Conservation (phyloP, 1,140 invertebrate genomes). For the Zaprionus africanus region DNA sequence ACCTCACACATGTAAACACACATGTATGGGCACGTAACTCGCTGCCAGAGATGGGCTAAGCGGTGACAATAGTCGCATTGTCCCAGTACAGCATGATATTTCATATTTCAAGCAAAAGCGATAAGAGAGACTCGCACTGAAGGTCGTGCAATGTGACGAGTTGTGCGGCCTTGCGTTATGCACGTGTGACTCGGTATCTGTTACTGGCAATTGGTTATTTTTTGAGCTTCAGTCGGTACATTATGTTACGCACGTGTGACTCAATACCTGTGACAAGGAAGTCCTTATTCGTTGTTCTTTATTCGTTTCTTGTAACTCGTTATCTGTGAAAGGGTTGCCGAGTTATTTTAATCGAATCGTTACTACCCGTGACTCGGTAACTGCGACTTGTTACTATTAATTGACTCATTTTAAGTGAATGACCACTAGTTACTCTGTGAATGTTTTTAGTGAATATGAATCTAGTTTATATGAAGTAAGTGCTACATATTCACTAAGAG, state of each 20-base stretch:
- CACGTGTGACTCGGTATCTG: slow-evolving; percentile 1
- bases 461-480: too few species aligned
- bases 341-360: not conserved
- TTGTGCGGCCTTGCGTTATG: not conserved
- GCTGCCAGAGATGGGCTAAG: slow-evolving; percentile 15
- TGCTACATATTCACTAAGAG: too few species aligned
- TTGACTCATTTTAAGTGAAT: too few species aligned
- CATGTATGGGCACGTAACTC: slow-evolving; percentile 1
- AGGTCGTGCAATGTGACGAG: not conserved
- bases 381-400: not conserved
- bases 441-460: too few species aligned
- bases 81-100: not conserved
- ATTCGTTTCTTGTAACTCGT: slow-evolving; percentile 6
- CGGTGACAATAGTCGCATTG: not conserved
- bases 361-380: not conserved
- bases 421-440: too few species aligned
- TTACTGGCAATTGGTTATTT: not conserved
- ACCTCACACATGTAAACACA: slow-evolving; percentile 11
- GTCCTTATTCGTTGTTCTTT: not conserved
- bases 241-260: not conserved
- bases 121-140: not conserved
- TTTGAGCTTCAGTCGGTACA: not conserved
- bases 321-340: too few species aligned
- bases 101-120: not conserved
- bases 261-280: not conserved